Conservation (phyloP, 2,888 invertebrate species). For the Drosophila neutralis region DNA sequence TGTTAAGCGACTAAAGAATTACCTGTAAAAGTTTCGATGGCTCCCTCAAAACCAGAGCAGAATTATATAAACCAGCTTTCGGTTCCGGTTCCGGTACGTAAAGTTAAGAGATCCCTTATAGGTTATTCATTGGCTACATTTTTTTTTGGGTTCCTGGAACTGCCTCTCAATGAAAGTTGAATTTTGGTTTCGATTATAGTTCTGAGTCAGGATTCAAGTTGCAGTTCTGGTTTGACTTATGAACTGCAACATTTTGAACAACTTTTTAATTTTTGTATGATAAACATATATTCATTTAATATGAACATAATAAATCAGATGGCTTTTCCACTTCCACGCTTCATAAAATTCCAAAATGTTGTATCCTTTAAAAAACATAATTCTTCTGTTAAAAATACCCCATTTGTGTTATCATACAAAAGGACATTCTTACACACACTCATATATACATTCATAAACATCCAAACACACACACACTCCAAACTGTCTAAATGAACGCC, state of each 20-base stretch:
- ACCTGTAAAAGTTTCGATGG: background rate
- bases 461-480: slow-evolving; percentile 32
- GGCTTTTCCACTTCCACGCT: background rate
- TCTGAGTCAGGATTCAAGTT: background rate
- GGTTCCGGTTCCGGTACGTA: background rate
- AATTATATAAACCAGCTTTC: background rate
- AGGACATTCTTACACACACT: slow-evolving; percentile 32
- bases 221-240: background rate
- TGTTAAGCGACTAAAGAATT: background rate
- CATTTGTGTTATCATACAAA: slow-evolving; percentile 6
- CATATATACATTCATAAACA: background rate
- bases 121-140: too few relatives aligned
- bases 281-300: background rate
- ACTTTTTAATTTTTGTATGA: background rate
- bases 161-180: background rate
- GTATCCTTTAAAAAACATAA: background rate
- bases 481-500: slow-evolving; percentile 48
- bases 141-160: background rate
- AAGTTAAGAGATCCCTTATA: background rate
- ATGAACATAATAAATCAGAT: background rate
- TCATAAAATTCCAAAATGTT: background rate
- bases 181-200: background rate
- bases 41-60: background rate
- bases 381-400: slow-evolving; percentile 1
- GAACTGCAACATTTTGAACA: background rate